Base-by-base conservation (phyloP, 2,113 vertebrate genomes). In the Scortum barcoo region DNA sequence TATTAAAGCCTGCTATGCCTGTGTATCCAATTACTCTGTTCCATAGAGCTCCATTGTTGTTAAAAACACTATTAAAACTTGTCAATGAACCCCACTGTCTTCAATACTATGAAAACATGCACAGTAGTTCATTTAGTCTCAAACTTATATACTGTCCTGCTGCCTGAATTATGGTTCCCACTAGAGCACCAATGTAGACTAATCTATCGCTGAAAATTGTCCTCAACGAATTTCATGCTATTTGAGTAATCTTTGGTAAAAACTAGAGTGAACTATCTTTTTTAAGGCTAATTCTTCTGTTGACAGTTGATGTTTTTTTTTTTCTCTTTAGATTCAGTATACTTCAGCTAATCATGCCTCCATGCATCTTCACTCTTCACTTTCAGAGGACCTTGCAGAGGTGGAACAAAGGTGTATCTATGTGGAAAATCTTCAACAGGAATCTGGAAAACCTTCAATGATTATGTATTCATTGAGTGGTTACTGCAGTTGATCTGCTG, bases 361-460 rank as follows among this genome's bases (percentile, higher is more conserved):
- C 33, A 42, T 57, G 19, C 11, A 38, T 74, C 40, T 66, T 74
- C 8, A 2, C 50, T 72, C 12, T 7, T 48, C 38, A 33, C 44
- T 22, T 78, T 26, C 22, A 51, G 76, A 46, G 8, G 38, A 26
- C 30, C 20, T 20, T 40, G 24, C 19, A 30, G 28, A 48, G 60
- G 48, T 28, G 24, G 67, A 83, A 72, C 48, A 16, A 4, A 4
- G 7, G 63, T 73, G 77, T 53, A 65, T 44, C 14, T 33, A 56
- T 58, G 50, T 51, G 68, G 36, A 83, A 72, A 80, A n/a, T 26
- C 42, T 33, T 67, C 54, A 33, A 1, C 6, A 2, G 26, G 69
- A 76, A 62, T 67, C 44, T 26, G 30, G 36, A 24, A 72, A 58
- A 28, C 50, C 57, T 71, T 60, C 36, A 78, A n/a, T 30, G n/a